phyloP scores from a whole-genome alignment of 2,888 invertebrate species.

The Tillus elongatus region DNA sequence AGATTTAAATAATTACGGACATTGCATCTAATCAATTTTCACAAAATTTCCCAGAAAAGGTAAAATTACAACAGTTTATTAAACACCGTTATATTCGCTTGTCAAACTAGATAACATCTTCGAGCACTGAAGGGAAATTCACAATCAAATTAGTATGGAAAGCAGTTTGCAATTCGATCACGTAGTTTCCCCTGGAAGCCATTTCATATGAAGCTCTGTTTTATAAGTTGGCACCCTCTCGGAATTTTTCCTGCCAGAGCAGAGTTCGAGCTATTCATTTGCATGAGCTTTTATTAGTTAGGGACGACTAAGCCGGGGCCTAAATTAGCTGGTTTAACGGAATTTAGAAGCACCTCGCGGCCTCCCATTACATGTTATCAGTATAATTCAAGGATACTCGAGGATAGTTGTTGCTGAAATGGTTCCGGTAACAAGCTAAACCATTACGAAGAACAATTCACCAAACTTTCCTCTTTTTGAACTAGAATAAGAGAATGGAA shows the following conservation, averaged over 20 bases:
- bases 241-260: slow-evolving; percentile 12
- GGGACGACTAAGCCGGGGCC: slow-evolving; percentile 24
- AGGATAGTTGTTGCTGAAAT: slow-evolving; percentile 35
- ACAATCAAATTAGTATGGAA: too few relatives aligned
- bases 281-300: slow-evolving; percentile 37
- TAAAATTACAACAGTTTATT: too few relatives aligned
- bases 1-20: too few relatives aligned
- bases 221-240: slow-evolving; percentile 4
- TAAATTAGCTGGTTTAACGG: slow-evolving; percentile 35
- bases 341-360: slow-evolving; percentile 38
- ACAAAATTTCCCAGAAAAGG: too few relatives aligned
- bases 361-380: slow-evolving; percentile 38
- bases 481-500: not conserved
- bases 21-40: too few relatives aligned
- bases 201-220: not conserved
- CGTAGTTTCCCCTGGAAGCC: not conserved
- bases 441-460: not conserved
- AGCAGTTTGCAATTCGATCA: not conserved
- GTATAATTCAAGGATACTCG: slow-evolving; percentile 35
- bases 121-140: too few relatives aligned
- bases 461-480: not conserved
- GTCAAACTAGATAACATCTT: too few relatives aligned
- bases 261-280: slow-evolving; percentile 35
- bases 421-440: slow-evolving; percentile 33
- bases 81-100: too few relatives aligned